A percentile compares a stretch with the other conserved stretches of the same genome.
These are phyloP conservation scores for Diadumene lineata DNA, from an alignment of 92 coral and sea anemone genomes.

Conservation along the genomic window DNA sequence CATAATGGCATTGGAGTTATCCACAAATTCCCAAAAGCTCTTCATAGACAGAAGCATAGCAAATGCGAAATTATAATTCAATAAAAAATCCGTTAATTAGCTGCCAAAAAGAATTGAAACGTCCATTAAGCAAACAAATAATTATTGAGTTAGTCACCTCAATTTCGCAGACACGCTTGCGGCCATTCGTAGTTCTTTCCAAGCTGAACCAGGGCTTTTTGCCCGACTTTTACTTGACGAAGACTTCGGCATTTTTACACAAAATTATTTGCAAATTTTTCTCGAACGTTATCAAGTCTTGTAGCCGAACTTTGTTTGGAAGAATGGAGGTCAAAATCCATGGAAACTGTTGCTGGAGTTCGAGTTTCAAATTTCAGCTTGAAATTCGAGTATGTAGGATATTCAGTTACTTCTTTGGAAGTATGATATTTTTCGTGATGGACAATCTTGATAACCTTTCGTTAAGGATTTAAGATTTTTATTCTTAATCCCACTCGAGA, in stretches of 20 bases:
- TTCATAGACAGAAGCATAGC: too few relatives aligned
- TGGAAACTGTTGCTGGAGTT: background rate
- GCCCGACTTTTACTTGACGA: conserved; percentile 8
- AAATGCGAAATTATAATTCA: too few relatives aligned
- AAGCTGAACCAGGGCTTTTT: conserved; percentile 30
- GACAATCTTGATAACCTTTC: background rate
- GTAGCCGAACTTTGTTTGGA: background rate
- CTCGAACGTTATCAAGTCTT: background rate
- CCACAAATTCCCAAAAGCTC: too few relatives aligned
- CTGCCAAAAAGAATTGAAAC: background rate
- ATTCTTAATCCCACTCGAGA: too few relatives aligned
- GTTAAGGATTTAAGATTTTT: too few relatives aligned
- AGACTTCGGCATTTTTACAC: conserved; percentile 7
- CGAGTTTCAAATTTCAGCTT: conserved; percentile 22
- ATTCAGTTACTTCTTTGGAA: background rate
- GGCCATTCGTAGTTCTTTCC: conserved; percentile 76
- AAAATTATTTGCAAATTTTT: background rate
- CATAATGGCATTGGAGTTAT: too few relatives aligned
- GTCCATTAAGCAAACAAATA: background rate
- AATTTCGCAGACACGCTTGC: conserved; percentile 64
- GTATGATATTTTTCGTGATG: too few relatives aligned
- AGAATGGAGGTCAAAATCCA: conserved; percentile 12
- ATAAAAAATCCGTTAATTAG: background rate
- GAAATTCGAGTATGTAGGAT: conserved; percentile 9
- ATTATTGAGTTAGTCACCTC: conserved; percentile 54